Evolutionary conservation across 2,113 vertebrate species (phyloP), one percentile per base, ranked within the genome.

Genomic region (Cacatua alba): DNA sequence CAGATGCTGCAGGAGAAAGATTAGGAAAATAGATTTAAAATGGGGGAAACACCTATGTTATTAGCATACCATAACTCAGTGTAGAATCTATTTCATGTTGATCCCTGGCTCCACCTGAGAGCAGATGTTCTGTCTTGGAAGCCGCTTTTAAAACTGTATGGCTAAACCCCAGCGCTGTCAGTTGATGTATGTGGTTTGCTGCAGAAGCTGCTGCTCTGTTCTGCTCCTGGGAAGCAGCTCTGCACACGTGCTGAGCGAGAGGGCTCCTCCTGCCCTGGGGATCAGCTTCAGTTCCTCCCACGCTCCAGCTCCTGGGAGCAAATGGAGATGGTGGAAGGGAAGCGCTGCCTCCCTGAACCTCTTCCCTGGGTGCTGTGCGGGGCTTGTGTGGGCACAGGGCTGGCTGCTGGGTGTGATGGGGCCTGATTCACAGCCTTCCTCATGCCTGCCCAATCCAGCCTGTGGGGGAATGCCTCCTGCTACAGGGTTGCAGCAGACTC

Each of bases 91-190:
- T 60, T 77, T 90, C 80, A 2, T 3, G 23, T 13, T 43, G 62
- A 75, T 92, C 81, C 31, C 28, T 35, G 75, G 48, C 70, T 91
- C 49, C 49, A 84, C 52, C 74, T 60, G 53, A 24, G 75, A 92
- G 49, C 95, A 95, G 93, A 67, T 87, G 79, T 93, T 95, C 57
- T 67, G 67, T 41, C 78, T 87, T 90, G 82, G 94, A 59, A 95
- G 59, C 82, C 51, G 84, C 78, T 80, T 82, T 92, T 63, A 55
- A 49, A 84, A 85, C 89, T 33, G 90, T 26, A 18, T 15, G 82
- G 68, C 3, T 48, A 16, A 57, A 18, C 4, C 62, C 68, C 48
- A 1, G 70, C 44, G 41, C 81, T 0, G 2, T 43, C 82, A 35
- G 74, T 6, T 17, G 26, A 11, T 49, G 6, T 1, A 1, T 11